Evolutionary conservation across 2,888 invertebrate genomes (phyloP).

Genomic region (Tortricodes alternella): DNA sequence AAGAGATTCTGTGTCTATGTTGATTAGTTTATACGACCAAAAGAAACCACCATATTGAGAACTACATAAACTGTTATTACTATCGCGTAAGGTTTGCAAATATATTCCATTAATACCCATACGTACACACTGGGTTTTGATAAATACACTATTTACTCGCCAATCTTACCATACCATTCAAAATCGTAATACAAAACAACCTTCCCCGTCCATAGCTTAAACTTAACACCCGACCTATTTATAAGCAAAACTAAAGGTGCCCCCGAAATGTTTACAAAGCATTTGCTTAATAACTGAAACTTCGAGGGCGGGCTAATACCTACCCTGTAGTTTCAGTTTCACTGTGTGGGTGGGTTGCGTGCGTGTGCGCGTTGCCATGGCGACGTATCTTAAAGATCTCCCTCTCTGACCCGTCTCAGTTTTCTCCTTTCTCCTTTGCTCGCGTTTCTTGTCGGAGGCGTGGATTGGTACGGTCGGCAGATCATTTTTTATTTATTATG

Average conservation of each 20-base stretch:
- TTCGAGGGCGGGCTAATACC: slow-evolving; percentile 76
- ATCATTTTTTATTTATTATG: too few relatives aligned
- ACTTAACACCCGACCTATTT: slow-evolving; percentile 71
- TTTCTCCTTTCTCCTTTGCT: slow-evolving; percentile 81
- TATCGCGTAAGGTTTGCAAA: too few relatives aligned
- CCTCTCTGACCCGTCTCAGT: slow-evolving; percentile 77
- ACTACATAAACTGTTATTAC: too few relatives aligned
- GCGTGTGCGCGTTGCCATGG: slow-evolving; percentile 73
- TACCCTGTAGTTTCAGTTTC: slow-evolving; percentile 35
- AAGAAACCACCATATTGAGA: too few relatives aligned
- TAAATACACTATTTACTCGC: not conserved
- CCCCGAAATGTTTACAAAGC: slow-evolving; percentile 81
- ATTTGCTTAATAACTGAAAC: slow-evolving; percentile 83
- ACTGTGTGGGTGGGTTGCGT: slow-evolving; percentile 25
- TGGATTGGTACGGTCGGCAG: slow-evolving; percentile 65
- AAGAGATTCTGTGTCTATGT: too few relatives aligned
- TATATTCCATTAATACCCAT: too few relatives aligned
- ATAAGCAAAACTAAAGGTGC: slow-evolving; percentile 74
- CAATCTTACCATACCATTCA: not conserved
- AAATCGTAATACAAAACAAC: slow-evolving; percentile 11
- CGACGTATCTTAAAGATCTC: slow-evolving; percentile 82
- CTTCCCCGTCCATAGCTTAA: slow-evolving; percentile 64
- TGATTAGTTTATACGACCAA: too few relatives aligned
- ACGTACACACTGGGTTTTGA: too few relatives aligned
- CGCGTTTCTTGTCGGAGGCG: slow-evolving; percentile 80